These are phyloP conservation scores for Cerastis leucographa DNA, from an alignment of 2,888 invertebrate species.

Conservation along the genomic window DNA sequence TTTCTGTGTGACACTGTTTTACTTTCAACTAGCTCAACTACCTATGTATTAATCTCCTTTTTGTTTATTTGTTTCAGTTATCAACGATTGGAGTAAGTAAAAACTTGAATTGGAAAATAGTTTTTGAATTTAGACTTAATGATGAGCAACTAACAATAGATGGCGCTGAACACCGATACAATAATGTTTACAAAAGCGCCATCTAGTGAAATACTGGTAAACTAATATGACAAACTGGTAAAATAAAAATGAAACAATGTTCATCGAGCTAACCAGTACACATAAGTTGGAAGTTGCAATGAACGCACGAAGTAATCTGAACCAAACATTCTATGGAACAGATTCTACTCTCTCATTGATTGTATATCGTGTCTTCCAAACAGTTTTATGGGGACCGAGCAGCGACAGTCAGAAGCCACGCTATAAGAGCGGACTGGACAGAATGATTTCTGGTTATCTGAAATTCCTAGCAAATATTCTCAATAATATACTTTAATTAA, in stretches of 20 bases:
- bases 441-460: slow-evolving; percentile 51
- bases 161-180: slow-evolving; percentile 19
- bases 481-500: slow-evolving; percentile 1
- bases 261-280: background rate
- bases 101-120: background rate
- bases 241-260: background rate
- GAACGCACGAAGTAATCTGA: background rate
- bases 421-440: slow-evolving; percentile 43
- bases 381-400: slow-evolving; percentile 53
- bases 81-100: slow-evolving; percentile 54
- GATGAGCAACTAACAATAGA: slow-evolving; percentile 31
- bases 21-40: background rate
- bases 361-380: slow-evolving; percentile 22
- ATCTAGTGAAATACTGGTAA: slow-evolving; percentile 33
- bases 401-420: slow-evolving; percentile 17
- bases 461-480: slow-evolving; percentile 58
- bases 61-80: slow-evolving; percentile 55
- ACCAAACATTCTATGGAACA: background rate
- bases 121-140: background rate
- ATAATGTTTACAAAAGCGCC: background rate
- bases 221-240: slow-evolving; percentile 15
- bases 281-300: background rate
- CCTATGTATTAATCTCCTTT: background rate
- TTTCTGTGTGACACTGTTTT: background rate
- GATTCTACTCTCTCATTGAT: slow-evolving; percentile 2